A percentile compares a stretch with the other conserved stretches of the same genome.
Conservation (phyloP, 2,888 invertebrate genomes). For the Melangyna quadrimaculata region DNA sequence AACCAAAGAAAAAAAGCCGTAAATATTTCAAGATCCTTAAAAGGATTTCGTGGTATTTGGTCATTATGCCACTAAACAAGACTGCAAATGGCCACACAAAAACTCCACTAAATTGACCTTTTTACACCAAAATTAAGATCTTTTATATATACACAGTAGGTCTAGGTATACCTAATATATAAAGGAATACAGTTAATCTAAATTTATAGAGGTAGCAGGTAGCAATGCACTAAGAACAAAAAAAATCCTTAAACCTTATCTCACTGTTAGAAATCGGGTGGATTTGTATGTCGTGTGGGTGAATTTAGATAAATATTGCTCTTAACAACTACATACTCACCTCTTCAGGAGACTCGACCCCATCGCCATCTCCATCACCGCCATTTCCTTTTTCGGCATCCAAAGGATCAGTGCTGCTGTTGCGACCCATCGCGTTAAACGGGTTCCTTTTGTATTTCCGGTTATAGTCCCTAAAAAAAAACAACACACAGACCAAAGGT, state of each 20-base stretch:
- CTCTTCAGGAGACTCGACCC: slow-evolving; percentile 64
- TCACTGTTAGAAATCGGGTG: slow-evolving; percentile 46
- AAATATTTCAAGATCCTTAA: slow-evolving; percentile 46
- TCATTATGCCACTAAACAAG: slow-evolving; percentile 4
- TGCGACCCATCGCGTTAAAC: slow-evolving; percentile 65
- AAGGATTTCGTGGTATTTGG: slow-evolving; percentile 3
- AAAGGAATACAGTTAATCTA: slow-evolving; percentile 43
- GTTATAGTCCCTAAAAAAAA: slow-evolving; percentile 72
- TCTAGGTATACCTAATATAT: slow-evolving; percentile 36
- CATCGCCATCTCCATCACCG: slow-evolving; percentile 75
- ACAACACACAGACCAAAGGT: slow-evolving; percentile 37
- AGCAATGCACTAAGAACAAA: background rate
- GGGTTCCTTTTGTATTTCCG: slow-evolving; percentile 73
- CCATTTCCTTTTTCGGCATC: slow-evolving; percentile 73
- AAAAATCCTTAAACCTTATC: slow-evolving; percentile 44
- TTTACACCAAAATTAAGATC: slow-evolving; percentile 68
- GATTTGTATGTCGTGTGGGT: slow-evolving; percentile 44
- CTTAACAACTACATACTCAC: slow-evolving; percentile 43
- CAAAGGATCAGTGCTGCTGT: slow-evolving; percentile 66
- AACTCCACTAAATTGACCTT: slow-evolving; percentile 58
- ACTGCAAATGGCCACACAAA: slow-evolving; percentile 46
- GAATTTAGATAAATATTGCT: background rate
- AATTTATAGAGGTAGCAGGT: slow-evolving; percentile 47
- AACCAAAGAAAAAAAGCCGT: slow-evolving; percentile 52
- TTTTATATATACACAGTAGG: slow-evolving; percentile 60